Evolutionary conservation across 2,888 invertebrate genomes (phyloP).

Genomic region (Diachrysia chrysitis): DNA sequence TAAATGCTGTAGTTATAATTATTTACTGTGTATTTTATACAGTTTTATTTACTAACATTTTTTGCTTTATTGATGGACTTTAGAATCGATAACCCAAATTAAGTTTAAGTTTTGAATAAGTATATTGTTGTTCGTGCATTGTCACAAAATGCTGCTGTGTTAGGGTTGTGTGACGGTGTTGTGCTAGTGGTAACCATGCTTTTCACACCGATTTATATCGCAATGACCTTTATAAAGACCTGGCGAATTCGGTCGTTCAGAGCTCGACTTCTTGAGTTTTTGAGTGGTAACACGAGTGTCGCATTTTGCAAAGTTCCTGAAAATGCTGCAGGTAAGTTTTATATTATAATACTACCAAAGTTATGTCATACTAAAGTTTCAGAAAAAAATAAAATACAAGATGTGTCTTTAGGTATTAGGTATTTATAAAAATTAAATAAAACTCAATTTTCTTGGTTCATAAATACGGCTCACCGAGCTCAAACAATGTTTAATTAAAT

Average conservation of each 20-base stretch:
- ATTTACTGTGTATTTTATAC: conserved; percentile 43
- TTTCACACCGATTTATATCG: conserved; percentile 94
- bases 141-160: conserved; percentile 42
- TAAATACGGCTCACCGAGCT: background rate
- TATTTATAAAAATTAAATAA: background rate
- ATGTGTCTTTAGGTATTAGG: no score
- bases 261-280: conserved; percentile 91
- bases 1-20: conserved; percentile 38
- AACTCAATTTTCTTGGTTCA: background rate
- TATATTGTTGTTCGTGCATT: conserved; percentile 30
- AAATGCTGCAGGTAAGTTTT: conserved; percentile 81
- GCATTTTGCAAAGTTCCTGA: conserved; percentile 90
- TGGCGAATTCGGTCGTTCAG: conserved; percentile 93
- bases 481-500: background rate
- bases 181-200: conserved; percentile 87
- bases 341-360: background rate
- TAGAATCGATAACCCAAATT: conserved; percentile 85
- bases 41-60: conserved; percentile 51
- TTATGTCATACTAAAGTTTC: conserved; percentile 17
- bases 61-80: conserved; percentile 73
- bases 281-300: conserved; percentile 89
- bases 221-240: conserved; percentile 94
- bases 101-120: conserved; percentile 46
- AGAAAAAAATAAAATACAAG: no score
- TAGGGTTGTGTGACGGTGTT: conserved; percentile 41